phyloP scores from a whole-genome alignment of 2,113 vertebrate species.

The Heloderma charlesbogerti region DNA sequence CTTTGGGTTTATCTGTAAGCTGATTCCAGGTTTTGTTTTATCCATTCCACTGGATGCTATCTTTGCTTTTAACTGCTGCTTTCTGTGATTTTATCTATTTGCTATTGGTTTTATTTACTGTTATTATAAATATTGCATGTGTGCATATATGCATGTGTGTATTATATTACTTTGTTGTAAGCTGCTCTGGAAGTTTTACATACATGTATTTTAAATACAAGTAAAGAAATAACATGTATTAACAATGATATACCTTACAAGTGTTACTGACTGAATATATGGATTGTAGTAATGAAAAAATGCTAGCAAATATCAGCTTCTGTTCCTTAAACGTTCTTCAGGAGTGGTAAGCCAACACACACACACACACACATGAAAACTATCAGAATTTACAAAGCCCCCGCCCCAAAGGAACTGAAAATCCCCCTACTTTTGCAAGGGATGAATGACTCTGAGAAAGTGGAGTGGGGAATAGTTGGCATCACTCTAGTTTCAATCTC shows the following conservation, averaged over 20 bases:
- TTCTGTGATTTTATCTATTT: not conserved
- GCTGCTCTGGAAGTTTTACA: no score
- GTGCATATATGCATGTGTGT: no score
- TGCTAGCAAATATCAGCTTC: no score
- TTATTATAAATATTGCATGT: no score
- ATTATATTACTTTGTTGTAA: no score
- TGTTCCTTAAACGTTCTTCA: no score
- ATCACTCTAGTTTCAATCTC: not conserved
- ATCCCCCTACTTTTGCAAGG: not conserved
- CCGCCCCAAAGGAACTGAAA: not conserved
- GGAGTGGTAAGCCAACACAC: not conserved
- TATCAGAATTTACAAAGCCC: not conserved
- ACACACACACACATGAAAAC: not conserved
- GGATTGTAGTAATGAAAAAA: no score
- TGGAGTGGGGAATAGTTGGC: not conserved
- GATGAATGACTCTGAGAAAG: not conserved
- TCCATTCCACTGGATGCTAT: not conserved
- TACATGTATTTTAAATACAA: no score
- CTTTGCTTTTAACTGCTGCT: not conserved
- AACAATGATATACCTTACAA: no score
- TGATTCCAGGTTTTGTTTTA: not conserved
- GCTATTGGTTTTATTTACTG: no score
- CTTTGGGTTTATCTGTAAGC: not conserved
- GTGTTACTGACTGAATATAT: no score
- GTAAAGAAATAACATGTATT: no score